A percentile compares a stretch with the other conserved stretches of the same genome.
These are phyloP conservation scores for Sclerodermus sp. DNA, from an alignment of 2,888 invertebrate genomes.

Conservation along the genomic window DNA sequence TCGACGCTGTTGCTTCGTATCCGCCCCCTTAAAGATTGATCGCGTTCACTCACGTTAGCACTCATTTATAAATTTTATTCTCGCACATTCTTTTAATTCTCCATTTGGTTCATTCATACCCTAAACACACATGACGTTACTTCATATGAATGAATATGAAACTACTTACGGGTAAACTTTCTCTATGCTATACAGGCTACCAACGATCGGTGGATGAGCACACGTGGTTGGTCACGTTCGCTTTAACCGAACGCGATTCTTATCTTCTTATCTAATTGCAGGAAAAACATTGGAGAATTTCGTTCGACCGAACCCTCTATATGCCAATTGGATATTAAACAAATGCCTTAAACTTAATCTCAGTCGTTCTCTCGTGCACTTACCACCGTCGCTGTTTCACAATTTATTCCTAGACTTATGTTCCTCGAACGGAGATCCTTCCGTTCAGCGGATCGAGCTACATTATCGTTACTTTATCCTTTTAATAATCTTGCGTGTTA, in stretches of 20 bases:
- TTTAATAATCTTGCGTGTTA: conserved; percentile 4
- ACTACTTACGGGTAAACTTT: conserved; percentile 41
- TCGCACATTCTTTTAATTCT: neutral
- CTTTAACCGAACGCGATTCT: too few species aligned
- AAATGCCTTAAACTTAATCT: too few species aligned
- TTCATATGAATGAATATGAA: conserved; percentile 38
- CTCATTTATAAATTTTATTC: conserved; percentile 1
- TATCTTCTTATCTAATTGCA: too few species aligned
- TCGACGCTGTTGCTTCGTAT: conserved; percentile 4
- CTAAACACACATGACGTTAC: conserved; percentile 14
- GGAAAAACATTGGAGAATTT: neutral
- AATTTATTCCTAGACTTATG: neutral
- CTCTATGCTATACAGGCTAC: conserved; percentile 32
- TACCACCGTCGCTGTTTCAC: neutral
- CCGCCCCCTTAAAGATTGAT: conserved; percentile 12
- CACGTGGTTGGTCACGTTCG: too few species aligned
- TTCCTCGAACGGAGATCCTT: conserved; percentile 2
- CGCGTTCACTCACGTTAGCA: neutral
- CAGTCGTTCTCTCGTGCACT: too few species aligned
- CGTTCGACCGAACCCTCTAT: neutral
- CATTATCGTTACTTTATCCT: conserved; percentile 1
- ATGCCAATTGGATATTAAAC: neutral
- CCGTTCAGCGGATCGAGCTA: conserved; percentile 9
- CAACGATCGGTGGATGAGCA: conserved; percentile 2
- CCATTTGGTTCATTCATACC: neutral